phyloP scores from a whole-genome alignment of 2,888 invertebrate species.

The Syritta pipiens region DNA sequence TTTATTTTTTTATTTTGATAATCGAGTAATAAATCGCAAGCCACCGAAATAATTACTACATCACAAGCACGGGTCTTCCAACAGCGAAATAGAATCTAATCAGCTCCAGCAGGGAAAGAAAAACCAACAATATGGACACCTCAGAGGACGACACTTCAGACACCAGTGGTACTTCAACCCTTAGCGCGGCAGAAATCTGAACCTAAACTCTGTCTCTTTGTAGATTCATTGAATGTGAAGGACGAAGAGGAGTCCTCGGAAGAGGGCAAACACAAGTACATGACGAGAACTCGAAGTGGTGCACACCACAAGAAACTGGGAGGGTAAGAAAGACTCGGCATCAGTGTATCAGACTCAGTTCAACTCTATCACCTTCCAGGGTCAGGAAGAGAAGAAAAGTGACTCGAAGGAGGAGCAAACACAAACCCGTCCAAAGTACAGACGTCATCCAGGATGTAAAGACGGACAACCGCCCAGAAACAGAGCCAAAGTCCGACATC shows the following conservation, averaged over 20 bases:
- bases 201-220: not conserved
- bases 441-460: too few species aligned
- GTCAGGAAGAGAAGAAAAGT: not conserved
- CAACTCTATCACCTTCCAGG: too few species aligned
- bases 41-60: too few species aligned
- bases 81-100: too few species aligned
- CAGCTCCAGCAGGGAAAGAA: not conserved
- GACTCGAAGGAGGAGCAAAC: too few species aligned
- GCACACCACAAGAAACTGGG: constrained; percentile 1
- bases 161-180: constrained; percentile 8
- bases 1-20: not conserved
- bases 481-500: constrained; percentile 35
- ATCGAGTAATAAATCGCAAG: too few species aligned
- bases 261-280: not conserved
- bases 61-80: too few species aligned
- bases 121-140: constrained; percentile 6
- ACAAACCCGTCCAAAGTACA: too few species aligned
- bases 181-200: not conserved
- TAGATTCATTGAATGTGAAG: not conserved
- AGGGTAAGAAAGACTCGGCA: constrained; percentile 1
- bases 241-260: constrained; percentile 10
- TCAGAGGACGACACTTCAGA: not conserved
- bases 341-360: too few species aligned
- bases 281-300: constrained; percentile 24
- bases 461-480: too few species aligned